Evolutionary conservation across 1,140 invertebrate genomes (phyloP), one percentile per base, ranked within the genome.

Genomic region (Heterodera carotae): DNA sequence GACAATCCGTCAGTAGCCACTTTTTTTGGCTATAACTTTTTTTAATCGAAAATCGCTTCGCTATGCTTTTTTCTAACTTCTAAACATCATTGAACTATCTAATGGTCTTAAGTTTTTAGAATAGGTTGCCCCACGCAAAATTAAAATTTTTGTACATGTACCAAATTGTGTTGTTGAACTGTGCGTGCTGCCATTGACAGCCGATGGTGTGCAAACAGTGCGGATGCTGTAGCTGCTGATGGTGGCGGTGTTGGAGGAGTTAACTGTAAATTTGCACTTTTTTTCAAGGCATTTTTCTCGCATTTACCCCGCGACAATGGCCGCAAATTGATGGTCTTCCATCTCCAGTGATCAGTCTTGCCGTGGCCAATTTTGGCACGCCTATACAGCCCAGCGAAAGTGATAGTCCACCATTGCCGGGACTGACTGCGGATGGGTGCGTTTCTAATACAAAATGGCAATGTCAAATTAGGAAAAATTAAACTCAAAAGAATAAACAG

Each of bases 401-500:
- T 56, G 48, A 56, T 15, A 56, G 48, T n/a, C n/a, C n/a, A 22
- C 48, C 48, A 4, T 22, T 56, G 48, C 15, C 12, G 48, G 48
- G 48, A n/a, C n/a, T n/a, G 48, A 4, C 48, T 18, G 22, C 48
- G 48, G 15, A 22, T 56, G 48, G 48, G 22, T 18, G 48, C 48
- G 22, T 56, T 18, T 18, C 48, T 56, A 56, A n/a, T 18, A 0
- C 4, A 43, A 56, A 22, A 56, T 22, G 22, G 15, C 15, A 56
- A 18, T 25, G 22, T 2, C 1, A 22, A 76, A 67, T 31, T 25
- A 48, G 43, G 6, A 71, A 71, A 72, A 2, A 69, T 69, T 33
- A 59, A 48, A 5, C 18, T 59, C 25, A 70, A 75, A 74, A 75
- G 34, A 74, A 2, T 39, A n/a, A n/a, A n/a, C n/a, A n/a, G n/a